Conservation (phyloP, 1,140 invertebrate species). For the Melipona quadrifasciata region DNA sequence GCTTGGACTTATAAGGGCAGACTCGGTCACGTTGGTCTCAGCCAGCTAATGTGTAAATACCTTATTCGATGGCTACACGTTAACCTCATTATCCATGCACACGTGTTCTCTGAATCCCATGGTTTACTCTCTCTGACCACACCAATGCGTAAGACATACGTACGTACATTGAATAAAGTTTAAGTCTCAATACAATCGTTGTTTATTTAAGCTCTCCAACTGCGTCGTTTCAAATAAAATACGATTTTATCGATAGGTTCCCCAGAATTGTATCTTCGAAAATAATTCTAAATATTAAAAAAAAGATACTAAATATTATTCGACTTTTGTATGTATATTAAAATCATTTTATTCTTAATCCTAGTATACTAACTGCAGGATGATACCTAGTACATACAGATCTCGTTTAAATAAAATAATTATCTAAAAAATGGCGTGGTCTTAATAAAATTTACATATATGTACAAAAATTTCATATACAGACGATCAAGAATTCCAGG, state of each 20-base stretch:
- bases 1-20: slow-evolving; percentile 15
- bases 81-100: slow-evolving; percentile 46
- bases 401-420: background rate
- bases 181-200: slow-evolving; percentile 1
- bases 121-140: background rate
- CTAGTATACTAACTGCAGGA: background rate
- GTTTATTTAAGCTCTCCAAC: background rate
- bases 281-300: too few species aligned
- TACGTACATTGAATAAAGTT: slow-evolving; percentile 7
- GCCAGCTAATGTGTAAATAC: slow-evolving; percentile 20
- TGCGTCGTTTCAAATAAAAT: background rate
- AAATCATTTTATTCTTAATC: background rate
- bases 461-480: background rate
- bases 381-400: background rate
- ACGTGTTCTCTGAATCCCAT: background rate
- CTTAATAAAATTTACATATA: background rate
- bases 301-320: background rate
- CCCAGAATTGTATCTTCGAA: background rate
- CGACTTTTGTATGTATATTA: background rate
- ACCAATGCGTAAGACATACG: slow-evolving; percentile 11
- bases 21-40: background rate
- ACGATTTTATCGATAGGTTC: background rate
- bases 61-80: slow-evolving; percentile 18
- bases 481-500: background rate
- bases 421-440: background rate